Base-by-base conservation (phyloP, 64 coral and sea anemone genomes). In the Stylophora pistillata region DNA sequence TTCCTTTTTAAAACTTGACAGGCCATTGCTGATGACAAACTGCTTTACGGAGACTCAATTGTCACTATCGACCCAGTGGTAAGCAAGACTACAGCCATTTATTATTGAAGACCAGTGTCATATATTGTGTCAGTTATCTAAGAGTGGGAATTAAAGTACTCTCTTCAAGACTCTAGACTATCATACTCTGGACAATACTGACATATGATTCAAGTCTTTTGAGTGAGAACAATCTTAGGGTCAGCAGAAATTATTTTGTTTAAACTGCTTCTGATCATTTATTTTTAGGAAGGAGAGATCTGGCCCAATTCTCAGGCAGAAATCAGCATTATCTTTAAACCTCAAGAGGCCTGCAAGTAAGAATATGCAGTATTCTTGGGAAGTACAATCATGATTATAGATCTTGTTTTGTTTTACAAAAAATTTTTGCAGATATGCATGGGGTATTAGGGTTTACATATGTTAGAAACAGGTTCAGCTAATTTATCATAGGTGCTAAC, bases 221-320 rank as follows among this genome's bases (percentile, higher is more conserved):
- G 6, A 6, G 2, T 6, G 6, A 6, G 37, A 41, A 2, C 37
- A 3, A 3, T 41, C 6, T 41, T 41, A 41, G 6, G 37, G 6
- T 41, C 37, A 41, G 37, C 2, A 41, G 6, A 41, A 41, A 41
- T 3, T 41, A 7, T 47, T 47, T 47, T 47, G 37, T 47, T 4
- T 7, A 47, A 47, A 47, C 7, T 47, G 37, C 7, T 7, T 47
- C 7, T 47, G 37, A 47, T 47, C 2, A 28, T 25, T 37, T 76
- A 57, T 78, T 53, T 66, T 13, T 86, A 98, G 96, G 96, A 99
- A 76, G 97, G 97, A 76, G 93, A 93, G 33, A 99, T 99, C 65
- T 99, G 97, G 97, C 97, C 97, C 32, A 99, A 99, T 73, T 99
- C 97, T 23, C 91, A 95, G 30, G 91, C 94, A 71, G 97, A 99